A percentile compares a stretch with the other conserved stretches of the same genome.
These are phyloP conservation scores for Salvelinus fontinalis DNA, from an alignment of 2,113 vertebrate genomes.

Conservation along the genomic window DNA sequence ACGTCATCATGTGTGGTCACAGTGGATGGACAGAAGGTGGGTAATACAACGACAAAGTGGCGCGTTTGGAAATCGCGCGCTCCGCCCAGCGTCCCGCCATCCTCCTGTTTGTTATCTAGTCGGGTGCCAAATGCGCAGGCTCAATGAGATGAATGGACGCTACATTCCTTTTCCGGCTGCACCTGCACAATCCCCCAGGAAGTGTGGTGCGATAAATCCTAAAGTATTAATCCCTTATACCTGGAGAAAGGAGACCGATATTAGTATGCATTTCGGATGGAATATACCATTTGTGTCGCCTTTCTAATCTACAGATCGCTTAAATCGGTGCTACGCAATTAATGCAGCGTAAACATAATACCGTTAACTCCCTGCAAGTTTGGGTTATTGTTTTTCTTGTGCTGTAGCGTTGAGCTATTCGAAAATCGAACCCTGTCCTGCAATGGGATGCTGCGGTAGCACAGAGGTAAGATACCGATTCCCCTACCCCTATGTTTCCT, in stretches of 20 bases:
- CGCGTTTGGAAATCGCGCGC: constrained; percentile 42
- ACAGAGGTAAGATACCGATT: constrained; percentile 70
- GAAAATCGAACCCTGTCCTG: constrained; percentile 66
- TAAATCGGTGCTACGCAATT: constrained; percentile 39
- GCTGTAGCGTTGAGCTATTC: constrained; percentile 58
- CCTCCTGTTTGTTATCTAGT: constrained; percentile 27
- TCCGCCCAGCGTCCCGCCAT: constrained; percentile 7
- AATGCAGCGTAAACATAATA: constrained; percentile 53
- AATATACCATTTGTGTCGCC: constrained; percentile 42
- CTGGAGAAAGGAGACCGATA: constrained; percentile 43
- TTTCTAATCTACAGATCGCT: constrained; percentile 26
- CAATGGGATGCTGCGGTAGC: constrained; percentile 83
- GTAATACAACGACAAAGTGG: no score
- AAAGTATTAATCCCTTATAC: constrained; percentile 65
- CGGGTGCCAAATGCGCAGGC: constrained; percentile 52
- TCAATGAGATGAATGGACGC: constrained; percentile 69
- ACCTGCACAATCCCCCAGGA: constrained; percentile 75
- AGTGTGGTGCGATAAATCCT: constrained; percentile 72
- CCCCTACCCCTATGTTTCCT: neutral
- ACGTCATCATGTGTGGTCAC: neutral
- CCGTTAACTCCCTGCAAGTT: constrained; percentile 59
- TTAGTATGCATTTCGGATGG: constrained; percentile 52
- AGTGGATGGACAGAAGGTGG: neutral
- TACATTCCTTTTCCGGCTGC: constrained; percentile 62
- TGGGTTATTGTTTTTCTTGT: constrained; percentile 51